phyloP scores from a whole-genome alignment of 23 tunicate species.

The Diplosoma virens region DNA sequence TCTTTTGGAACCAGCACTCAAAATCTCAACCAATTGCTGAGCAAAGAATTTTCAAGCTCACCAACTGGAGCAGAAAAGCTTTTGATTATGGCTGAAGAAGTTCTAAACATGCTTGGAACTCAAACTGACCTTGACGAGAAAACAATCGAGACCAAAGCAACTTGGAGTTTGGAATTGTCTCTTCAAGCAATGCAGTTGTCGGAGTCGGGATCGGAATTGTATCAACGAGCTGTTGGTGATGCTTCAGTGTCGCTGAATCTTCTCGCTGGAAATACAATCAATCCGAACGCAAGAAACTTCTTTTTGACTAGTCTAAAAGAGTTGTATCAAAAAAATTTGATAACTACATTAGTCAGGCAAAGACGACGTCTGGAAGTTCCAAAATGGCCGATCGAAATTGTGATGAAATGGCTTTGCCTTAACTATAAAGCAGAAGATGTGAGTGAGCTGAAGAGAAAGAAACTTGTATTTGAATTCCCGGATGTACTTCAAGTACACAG shows the following conservation, averaged over 20 bases:
- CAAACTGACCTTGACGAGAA: background rate
- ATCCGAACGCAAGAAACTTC: too few relatives aligned
- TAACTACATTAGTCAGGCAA: background rate
- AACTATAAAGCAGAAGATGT: conserved; percentile 43
- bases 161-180: conserved; percentile 77
- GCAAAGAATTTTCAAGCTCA: background rate
- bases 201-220: background rate
- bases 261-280: conserved; percentile 13
- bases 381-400: background rate
- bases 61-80: conserved; percentile 29
- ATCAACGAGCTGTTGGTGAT: conserved; percentile 26
- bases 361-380: background rate
- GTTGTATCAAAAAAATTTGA: conserved; percentile 7
- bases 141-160: too few relatives aligned
- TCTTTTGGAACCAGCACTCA: conserved; percentile 18
- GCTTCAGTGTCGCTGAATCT: conserved; percentile 22
- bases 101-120: conserved; percentile 9
- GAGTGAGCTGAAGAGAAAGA: background rate
- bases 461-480: conserved; percentile 24
- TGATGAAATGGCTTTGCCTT: background rate
- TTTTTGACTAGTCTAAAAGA: too few relatives aligned
- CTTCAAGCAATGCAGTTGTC: conserved; percentile 2
- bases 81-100: conserved; percentile 32
- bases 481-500: conserved; percentile 19
- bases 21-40: conserved; percentile 14